Base-by-base conservation (phyloP, 2,797 vertebrate genomes). In the Macropodus opercularis region DNA sequence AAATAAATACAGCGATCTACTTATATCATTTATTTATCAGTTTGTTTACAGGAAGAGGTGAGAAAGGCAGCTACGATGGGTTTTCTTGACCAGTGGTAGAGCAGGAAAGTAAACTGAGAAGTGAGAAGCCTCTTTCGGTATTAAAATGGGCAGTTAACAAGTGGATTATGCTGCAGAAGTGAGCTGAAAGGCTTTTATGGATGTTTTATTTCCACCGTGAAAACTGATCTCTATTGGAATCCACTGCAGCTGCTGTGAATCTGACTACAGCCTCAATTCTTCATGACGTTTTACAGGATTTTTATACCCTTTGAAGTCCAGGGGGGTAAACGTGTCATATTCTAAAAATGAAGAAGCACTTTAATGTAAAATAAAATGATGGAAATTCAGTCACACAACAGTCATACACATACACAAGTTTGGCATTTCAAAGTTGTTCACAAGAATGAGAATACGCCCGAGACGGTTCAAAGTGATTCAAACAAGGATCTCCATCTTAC, bases 161-260 rank as follows among this genome's bases (percentile, higher is more conserved):
- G 9, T 8, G 35, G 3, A 40, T 54, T 39, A 36, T 48, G 9
- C 40, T 26, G 17, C 19, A 60, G 41, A 31, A 49, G 9, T 12
- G 23, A 19, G 22, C 41, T 35, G 12, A n/a, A 18, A 21, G 7
- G 10, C 18, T 47, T 63, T 39, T 19, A 56, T 46, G 19, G n/a
- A 17, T 52, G 17, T 44, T 55, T 31, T 17, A 58, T 64, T 51
- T 68, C n/a, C 26, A 29, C 17, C 40, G 31, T 47, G 13, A 39
- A 61, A 65, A 43, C 8, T 6, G 3, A 43, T 49, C 14, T 42
- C 24, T 38, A 1, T 13, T 62, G 31, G 19, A 63, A 54, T 54
- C 34, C 13, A 40, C 12, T 18, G 22, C 19, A 65, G 38, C 18
- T 48, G 19, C 43, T 65, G 13, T 55, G 23, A 48, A 35, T 35